phyloP scores from a whole-genome alignment of 2,113 vertebrate species.

The Pteruthius melanotis region DNA sequence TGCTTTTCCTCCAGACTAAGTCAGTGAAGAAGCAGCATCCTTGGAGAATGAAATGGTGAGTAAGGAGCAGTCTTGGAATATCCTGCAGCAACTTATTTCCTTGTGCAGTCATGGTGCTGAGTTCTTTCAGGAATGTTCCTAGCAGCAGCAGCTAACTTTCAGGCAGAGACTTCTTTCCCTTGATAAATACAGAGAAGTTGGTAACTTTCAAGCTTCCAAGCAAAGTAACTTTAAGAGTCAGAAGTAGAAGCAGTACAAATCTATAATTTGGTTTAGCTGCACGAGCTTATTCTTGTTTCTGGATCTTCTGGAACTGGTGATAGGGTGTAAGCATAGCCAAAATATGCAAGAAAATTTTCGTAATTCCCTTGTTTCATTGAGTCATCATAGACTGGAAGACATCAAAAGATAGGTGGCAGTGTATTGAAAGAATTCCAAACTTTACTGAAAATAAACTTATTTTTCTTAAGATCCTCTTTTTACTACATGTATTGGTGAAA shows the following conservation, averaged over 20 bases:
- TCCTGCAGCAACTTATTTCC: not conserved
- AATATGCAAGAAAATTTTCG: not conserved
- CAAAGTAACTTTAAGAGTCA: not conserved
- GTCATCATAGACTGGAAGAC: not conserved
- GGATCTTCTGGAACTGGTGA: not conserved
- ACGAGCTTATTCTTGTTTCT: not conserved
- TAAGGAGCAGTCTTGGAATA: not conserved
- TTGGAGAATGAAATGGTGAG: not conserved
- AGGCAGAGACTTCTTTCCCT: not conserved
- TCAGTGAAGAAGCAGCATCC: not conserved
- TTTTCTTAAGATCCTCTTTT: not conserved
- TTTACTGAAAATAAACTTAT: not conserved
- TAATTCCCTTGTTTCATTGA: not conserved
- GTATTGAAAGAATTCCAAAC: not conserved
- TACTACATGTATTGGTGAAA: not conserved
- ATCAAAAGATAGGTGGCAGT: not conserved
- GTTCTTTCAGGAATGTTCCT: not conserved
- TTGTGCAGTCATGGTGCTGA: not conserved
- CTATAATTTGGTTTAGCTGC: not conserved
- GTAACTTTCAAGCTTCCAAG: not conserved
- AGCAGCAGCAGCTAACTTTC: not conserved
- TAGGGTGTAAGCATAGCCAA: not conserved
- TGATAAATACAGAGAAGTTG: not conserved
- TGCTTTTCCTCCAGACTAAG: not conserved
- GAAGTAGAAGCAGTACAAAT: not conserved